Base-by-base conservation (phyloP, 1,140 invertebrate species). In the Akabosia matsudoensis region DNA sequence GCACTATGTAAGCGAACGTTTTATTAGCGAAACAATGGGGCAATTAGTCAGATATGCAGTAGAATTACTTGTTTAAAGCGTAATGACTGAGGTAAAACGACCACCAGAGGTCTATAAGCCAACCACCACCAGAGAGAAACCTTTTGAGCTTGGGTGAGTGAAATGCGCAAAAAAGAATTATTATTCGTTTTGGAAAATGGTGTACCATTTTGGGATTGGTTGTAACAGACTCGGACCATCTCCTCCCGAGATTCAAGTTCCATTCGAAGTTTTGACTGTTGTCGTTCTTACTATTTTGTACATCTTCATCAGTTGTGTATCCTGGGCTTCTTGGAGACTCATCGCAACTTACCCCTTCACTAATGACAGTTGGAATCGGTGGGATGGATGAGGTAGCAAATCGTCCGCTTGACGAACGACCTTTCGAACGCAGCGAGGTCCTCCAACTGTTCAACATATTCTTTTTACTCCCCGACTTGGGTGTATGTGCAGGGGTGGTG, bases 191-290 rank as follows among this genome's bases (percentile, higher is more conserved):
- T 45, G 37, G 7, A 45, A 18, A 45, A 45, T 45, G 16, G 52
- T n/a, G n/a, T 80, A 81, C 80, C 80, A 78, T 70, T 73, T 79
- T 78, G 14, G 76, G 77, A 67, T 31, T 67, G 7, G 71, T 16
- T 4, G 75, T 73, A 56, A 77, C 76, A 16, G 81, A 76, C 77
- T 83, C 81, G 26, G 81, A 83, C 82, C 82, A 83, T 26, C 82
- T 74, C 26, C 82, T 75, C 16, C 74, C 56, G n/a, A 67, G 61
- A 22, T 61, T 61, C 7, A 61, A 22, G 30, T 67, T 67, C 61
- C 61, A 67, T 31, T 67, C 61, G 28, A 67, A 67, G 28, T 67
- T 67, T 67, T 67, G 61, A 67, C 61, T 67, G 22, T 67, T 67
- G 28, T 67, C 61, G n/a, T 67, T 67, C 31, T 22, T 67, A 30